Evolutionary conservation across 1,140 invertebrate species (phyloP).

Genomic region (Mizuhopecten yessoensis): DNA sequence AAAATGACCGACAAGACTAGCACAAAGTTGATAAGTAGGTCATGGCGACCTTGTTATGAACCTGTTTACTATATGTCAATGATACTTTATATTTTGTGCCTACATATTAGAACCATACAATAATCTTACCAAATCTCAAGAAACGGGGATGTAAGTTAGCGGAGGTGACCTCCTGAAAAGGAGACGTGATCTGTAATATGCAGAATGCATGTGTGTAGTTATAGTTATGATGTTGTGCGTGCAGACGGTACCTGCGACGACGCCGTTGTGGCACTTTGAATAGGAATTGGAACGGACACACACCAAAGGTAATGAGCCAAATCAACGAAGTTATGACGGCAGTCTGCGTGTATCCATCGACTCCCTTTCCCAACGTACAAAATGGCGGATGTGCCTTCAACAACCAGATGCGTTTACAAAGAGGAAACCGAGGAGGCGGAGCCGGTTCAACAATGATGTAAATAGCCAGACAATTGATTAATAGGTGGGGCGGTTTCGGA

Average conservation of each 20-base stretch:
- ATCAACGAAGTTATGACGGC: not conserved
- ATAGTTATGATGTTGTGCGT: not conserved
- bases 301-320: not conserved
- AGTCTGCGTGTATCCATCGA: not conserved
- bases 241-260: not conserved
- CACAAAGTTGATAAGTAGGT: too few relatives aligned
- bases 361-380: not conserved
- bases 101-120: too few relatives aligned
- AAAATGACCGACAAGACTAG: too few relatives aligned
- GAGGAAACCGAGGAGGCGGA: not conserved
- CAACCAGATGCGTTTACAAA: not conserved
- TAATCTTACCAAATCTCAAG: too few relatives aligned
- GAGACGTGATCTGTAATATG: too few relatives aligned
- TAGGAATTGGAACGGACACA: slow-evolving; percentile 7
- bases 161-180: too few relatives aligned
- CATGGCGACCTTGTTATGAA: too few relatives aligned
- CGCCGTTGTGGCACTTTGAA: not conserved
- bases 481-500: not conserved
- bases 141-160: too few relatives aligned
- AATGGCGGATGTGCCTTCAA: not conserved
- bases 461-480: not conserved
- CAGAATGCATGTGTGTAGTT: too few relatives aligned
- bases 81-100: too few relatives aligned
- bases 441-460: not conserved
- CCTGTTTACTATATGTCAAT: too few relatives aligned